Percentiles rank a stretch among this genome's conserved stretches.
Evolutionary conservation across 2,797 vertebrate genomes (phyloP).

Genomic region (Pseudochromis fuscus): DNA sequence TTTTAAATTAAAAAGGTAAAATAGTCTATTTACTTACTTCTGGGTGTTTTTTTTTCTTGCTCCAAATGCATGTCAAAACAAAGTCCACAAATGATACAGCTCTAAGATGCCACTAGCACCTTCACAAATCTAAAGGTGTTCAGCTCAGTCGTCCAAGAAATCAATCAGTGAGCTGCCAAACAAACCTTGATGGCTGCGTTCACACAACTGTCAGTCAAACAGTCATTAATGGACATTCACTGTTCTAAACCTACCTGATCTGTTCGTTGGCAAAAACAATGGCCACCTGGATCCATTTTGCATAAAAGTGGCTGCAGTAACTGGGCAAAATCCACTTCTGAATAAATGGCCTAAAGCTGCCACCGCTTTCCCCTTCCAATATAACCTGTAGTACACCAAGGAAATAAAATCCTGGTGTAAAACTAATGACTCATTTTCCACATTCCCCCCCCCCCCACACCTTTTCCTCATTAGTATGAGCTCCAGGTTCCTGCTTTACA

Average conservation of each 20-base stretch:
- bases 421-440: constrained; percentile 4
- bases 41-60: neutral
- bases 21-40: neutral
- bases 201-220: constrained; percentile 67
- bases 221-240: constrained; percentile 57
- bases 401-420: constrained; percentile 9
- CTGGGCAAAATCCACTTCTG: constrained; percentile 57
- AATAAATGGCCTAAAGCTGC: constrained; percentile 71
- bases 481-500: constrained; percentile 19
- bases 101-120: constrained; percentile 21
- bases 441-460: too few relatives aligned
- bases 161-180: constrained; percentile 58
- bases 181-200: constrained; percentile 49
- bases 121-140: constrained; percentile 48
- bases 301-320: constrained; percentile 60
- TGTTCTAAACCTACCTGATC: constrained; percentile 51
- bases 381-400: constrained; percentile 38
- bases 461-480: neutral
- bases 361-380: constrained; percentile 57
- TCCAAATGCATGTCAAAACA: neutral
- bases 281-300: constrained; percentile 75
- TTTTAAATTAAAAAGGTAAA: neutral
- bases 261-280: constrained; percentile 74
- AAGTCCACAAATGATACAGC: constrained; percentile 15
- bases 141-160: constrained; percentile 41